Percentiles rank a stretch among this genome's conserved stretches.
Conservation (phyloP, 2,888 invertebrate species). For the Thelaira solivaga region DNA sequence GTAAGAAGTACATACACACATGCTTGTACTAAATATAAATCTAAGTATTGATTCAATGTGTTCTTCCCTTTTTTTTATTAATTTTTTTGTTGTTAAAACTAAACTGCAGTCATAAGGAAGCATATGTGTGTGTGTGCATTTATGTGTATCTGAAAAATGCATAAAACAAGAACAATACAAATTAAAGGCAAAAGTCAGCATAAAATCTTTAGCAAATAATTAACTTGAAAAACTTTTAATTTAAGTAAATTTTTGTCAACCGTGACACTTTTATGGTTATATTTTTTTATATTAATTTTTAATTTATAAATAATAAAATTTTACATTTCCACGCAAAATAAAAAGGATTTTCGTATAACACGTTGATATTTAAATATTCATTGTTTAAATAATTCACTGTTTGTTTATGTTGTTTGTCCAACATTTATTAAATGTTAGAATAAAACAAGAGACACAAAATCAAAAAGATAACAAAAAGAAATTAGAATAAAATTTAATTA, state of each 20-base stretch:
- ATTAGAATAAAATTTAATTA: neutral
- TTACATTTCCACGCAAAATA: neutral
- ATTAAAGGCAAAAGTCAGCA: neutral
- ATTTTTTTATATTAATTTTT: too few species aligned
- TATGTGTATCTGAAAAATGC: constrained; percentile 4
- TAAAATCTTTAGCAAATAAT: neutral
- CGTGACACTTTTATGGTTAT: too few species aligned
- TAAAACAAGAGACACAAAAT: constrained; percentile 4
- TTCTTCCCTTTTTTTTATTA: neutral
- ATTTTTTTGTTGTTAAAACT: too few species aligned
- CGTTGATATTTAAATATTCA: constrained; percentile 25
- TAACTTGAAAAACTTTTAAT: too few species aligned
- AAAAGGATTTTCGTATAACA: constrained; percentile 12
- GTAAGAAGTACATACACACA: neutral
- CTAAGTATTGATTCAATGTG: constrained; percentile 4
- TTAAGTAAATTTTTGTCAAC: too few species aligned
- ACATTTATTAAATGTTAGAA: constrained; percentile 1
- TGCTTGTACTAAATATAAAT: neutral
- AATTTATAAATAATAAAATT: too few species aligned
- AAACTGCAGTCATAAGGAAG: constrained; percentile 4
- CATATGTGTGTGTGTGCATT: neutral
- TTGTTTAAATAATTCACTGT: constrained; percentile 16
- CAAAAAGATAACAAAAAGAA: constrained; percentile 7
- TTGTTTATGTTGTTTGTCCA: too few species aligned
- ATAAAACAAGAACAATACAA: neutral